Evolutionary conservation across 2,888 invertebrate genomes (phyloP).

Genomic region (Druceiella hillmani): DNA sequence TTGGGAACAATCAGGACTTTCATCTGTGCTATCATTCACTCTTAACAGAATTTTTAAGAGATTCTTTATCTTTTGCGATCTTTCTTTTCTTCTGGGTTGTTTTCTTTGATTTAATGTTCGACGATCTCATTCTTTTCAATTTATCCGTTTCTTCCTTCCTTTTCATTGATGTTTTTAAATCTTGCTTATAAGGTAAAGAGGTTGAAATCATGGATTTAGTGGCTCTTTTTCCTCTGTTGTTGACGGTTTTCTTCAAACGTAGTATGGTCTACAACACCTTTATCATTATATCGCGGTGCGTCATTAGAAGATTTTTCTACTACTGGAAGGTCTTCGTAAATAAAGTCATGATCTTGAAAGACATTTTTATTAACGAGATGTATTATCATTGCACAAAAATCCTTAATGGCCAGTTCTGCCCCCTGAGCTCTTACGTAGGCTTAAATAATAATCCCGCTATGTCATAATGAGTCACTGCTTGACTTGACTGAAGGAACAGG

Average conservation of each 20-base stretch:
- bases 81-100: slow-evolving; percentile 13
- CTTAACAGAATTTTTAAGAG: slow-evolving; percentile 11
- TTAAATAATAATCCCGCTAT: too few species aligned
- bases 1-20: slow-evolving; percentile 10
- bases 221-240: slow-evolving; percentile 15
- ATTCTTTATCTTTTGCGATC: slow-evolving; percentile 12
- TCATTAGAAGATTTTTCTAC: slow-evolving; percentile 13
- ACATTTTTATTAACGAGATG: slow-evolving; percentile 14
- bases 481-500: too few species aligned
- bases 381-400: slow-evolving; percentile 15
- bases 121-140: too few species aligned
- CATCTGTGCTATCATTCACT: slow-evolving; percentile 8
- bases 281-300: slow-evolving; percentile 11
- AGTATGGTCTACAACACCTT: slow-evolving; percentile 8
- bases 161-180: too few species aligned
- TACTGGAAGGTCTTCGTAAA: slow-evolving; percentile 14
- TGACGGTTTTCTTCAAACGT: too few species aligned
- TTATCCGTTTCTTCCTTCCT: too few species aligned
- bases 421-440: too few species aligned
- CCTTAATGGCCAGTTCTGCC: too few species aligned
- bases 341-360: slow-evolving; percentile 16
- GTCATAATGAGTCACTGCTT: too few species aligned
- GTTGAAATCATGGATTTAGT: slow-evolving; percentile 15
- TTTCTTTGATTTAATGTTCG: slow-evolving; percentile 12
- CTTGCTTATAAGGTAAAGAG: too few species aligned